These are phyloP conservation scores for Altica lythri DNA, from an alignment of 2,888 invertebrate species.

Conservation along the genomic window DNA sequence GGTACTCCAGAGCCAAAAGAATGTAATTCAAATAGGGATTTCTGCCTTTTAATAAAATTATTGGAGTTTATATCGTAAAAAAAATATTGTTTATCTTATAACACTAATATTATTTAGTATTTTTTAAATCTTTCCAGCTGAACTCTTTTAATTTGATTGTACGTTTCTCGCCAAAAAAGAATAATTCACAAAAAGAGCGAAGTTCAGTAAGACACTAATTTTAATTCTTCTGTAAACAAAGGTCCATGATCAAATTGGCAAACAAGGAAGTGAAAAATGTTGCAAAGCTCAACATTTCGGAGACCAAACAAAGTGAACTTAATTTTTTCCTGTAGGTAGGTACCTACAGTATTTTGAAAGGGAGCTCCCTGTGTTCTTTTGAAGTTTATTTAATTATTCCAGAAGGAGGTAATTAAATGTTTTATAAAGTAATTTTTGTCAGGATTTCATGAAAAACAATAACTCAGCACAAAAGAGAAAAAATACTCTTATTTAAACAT, in stretches of 20 bases:
- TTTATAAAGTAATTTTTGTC: constrained; percentile 37
- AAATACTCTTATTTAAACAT: no score
- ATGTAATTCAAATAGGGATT: no score
- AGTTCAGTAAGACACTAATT: constrained; percentile 8
- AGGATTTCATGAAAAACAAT: constrained; percentile 32
- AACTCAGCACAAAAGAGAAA: constrained; percentile 31
- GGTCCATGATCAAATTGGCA: constrained; percentile 14
- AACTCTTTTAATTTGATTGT: no score
- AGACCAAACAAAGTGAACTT: constrained; percentile 25
- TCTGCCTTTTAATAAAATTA: no score
- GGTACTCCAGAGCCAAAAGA: no score
- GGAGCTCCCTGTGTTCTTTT: constrained; percentile 30
- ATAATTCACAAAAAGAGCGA: constrained; percentile 9
- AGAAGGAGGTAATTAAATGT: constrained; percentile 38
- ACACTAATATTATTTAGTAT: no score
- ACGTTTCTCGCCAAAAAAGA: no score
- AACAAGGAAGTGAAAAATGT: constrained; percentile 3
- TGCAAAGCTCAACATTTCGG: constrained; percentile 6
- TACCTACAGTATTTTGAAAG: constrained; percentile 34
- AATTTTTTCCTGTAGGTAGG: constrained; percentile 34
- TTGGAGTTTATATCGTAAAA: no score
- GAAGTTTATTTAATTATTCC: constrained; percentile 38
- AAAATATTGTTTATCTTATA: no score
- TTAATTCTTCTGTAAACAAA: constrained; percentile 16
- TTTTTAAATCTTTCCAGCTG: no score